Evolutionary conservation across 2,797 vertebrate genomes (phyloP), one percentile per base, ranked within the genome.

Genomic region (Onychomys arenicola): DNA sequence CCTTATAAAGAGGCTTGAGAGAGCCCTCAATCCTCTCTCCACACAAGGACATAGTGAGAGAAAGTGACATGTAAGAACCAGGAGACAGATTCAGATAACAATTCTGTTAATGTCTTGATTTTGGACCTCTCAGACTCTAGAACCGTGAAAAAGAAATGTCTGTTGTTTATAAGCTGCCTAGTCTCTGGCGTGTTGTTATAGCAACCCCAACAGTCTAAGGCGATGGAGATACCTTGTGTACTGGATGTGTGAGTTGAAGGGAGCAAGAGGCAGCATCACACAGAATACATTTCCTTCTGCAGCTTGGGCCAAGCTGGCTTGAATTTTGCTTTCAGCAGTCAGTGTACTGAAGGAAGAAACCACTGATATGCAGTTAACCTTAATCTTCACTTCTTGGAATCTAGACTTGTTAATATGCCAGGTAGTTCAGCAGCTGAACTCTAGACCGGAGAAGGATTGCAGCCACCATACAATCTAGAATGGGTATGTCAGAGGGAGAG

Each of bases 401-500:
- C 87, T 92, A 71, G 78, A 90, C n/a, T 93, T 49, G 21, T 57
- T 55, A 92, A 87, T 65, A 55, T 6, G 46, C 52, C 78, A 43
- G 55, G 4, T 57, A 80, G 69, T 86, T 91, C 59, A 95, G 73
- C 23, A 86, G 52, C 69, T 84, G 61, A 55, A 11, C 75, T 69
- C 13, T 52, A 12, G 59, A 25, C 6, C 3, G n/a, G 40, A 49
- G 25, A 25, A 40, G 65, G 59, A 59, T 75, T 29, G 76, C 57
- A 83, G 87, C 21, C 61, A 25, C 52, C 3, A 61, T 32, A 93
- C 89, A 93, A 55, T 65, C 37, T 73, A 73, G n/a, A 61, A 52
- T 96, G 55, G 61, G n/a, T 55, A 82, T 57, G 65, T 80, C 85
- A 90, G 67, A 95, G 87, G 61, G 77, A 71, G 85, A 78, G 71